phyloP scores from a whole-genome alignment of 2,113 vertebrate genomes.

The Phodopus roborovskii region DNA sequence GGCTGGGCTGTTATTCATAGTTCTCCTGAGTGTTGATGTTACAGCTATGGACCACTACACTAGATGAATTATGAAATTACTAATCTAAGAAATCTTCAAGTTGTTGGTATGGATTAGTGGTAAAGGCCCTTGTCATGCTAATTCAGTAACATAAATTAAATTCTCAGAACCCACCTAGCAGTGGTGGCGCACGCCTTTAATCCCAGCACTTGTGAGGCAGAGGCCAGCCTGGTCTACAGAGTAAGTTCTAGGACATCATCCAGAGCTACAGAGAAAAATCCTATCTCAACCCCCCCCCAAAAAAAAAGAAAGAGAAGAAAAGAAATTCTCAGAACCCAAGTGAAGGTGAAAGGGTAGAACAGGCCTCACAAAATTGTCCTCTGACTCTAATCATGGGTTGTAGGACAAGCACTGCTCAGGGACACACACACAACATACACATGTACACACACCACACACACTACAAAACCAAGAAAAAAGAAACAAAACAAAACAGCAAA shows the following conservation, averaged over 20 bases:
- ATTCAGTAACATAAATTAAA: not conserved
- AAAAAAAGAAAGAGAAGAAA: too few species aligned
- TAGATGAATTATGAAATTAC: slow-evolving; percentile 31
- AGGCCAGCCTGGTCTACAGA: too few species aligned
- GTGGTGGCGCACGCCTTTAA: too few species aligned
- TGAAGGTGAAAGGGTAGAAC: not conserved
- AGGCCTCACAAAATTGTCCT: not conserved
- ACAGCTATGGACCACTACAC: not conserved
- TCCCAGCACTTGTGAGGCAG: too few species aligned
- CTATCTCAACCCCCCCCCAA: too few species aligned
- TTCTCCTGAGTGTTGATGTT: not conserved
- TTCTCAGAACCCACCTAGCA: not conserved
- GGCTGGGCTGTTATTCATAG: not conserved
- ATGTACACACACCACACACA: too few species aligned
- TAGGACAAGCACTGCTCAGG: not conserved
- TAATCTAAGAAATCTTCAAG: slow-evolving; percentile 24
- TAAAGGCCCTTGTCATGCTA: too few species aligned
- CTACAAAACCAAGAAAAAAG: too few species aligned
- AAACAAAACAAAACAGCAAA: too few species aligned
- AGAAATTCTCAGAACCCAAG: not conserved
- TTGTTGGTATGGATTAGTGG: not conserved
- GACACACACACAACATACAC: not conserved
- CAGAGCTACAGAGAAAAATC: too few species aligned
- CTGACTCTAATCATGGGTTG: not conserved
- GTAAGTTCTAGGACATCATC: too few species aligned